Evolutionary conservation across 2,797 vertebrate genomes (phyloP).

Genomic region (Chelidonichthys spinosus): DNA sequence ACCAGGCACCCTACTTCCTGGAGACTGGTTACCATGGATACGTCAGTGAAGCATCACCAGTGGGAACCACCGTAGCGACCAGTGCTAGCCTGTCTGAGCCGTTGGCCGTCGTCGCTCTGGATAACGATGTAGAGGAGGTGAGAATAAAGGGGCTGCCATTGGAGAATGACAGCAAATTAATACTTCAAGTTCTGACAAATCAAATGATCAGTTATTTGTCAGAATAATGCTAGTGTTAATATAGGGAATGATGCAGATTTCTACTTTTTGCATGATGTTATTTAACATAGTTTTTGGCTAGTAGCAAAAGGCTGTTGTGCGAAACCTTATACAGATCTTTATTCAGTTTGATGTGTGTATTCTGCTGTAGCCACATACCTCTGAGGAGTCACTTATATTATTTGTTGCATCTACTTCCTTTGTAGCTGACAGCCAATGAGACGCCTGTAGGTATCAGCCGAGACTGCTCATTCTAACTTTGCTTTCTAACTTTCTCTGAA

Average conservation of each 20-base stretch:
- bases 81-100: slow-evolving; percentile 86
- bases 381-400: slow-evolving; percentile 14
- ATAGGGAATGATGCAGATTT: not conserved
- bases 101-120: slow-evolving; percentile 89
- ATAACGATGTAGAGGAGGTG: slow-evolving; percentile 97
- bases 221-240: not conserved
- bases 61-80: slow-evolving; percentile 90
- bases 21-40: slow-evolving; percentile 90
- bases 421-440: slow-evolving; percentile 80
- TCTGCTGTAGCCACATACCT: not conserved
- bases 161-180: not conserved
- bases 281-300: not conserved
- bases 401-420: slow-evolving; percentile 62
- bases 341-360: not conserved
- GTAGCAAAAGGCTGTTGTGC: not conserved
- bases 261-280: not conserved
- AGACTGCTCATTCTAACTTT: slow-evolving; percentile 35
- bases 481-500: slow-evolving; percentile 20
- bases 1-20: slow-evolving; percentile 95
- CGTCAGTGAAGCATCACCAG: slow-evolving; percentile 91
- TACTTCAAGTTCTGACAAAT: not conserved
- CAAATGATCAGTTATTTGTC: not conserved
- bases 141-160: slow-evolving; percentile 22
- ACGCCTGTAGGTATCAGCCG: slow-evolving; percentile 87
- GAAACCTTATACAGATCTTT: not conserved